Evolutionary conservation across 2,797 vertebrate species (phyloP).

Genomic region (Pseudochirops cupreus): DNA sequence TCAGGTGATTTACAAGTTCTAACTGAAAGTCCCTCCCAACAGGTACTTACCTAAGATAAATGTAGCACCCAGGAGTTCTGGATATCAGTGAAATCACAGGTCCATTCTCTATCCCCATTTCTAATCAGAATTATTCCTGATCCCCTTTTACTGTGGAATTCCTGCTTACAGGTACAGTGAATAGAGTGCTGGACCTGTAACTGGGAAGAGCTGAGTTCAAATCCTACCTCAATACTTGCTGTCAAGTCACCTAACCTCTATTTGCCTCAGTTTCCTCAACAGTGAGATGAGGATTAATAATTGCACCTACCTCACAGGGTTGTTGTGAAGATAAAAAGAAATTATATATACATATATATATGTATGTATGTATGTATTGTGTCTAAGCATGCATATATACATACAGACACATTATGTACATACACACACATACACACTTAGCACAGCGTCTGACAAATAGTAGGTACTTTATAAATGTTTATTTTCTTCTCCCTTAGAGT

Average conservation of each 20-base stretch:
- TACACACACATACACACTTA: neutral
- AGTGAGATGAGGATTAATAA: neutral
- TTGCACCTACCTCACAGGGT: neutral
- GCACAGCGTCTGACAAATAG: neutral
- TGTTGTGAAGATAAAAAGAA: neutral
- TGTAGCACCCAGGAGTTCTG: neutral
- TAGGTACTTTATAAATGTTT: neutral
- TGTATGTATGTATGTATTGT: no score
- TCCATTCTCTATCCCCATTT: neutral
- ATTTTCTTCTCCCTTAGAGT: neutral
- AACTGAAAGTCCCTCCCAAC: neutral
- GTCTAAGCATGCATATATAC: no score
- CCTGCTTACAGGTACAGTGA: neutral
- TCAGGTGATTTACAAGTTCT: neutral
- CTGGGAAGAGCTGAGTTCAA: neutral
- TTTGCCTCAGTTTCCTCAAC: neutral
- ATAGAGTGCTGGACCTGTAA: neutral
- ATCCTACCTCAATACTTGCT: neutral
- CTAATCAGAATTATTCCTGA: neutral
- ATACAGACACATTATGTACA: no score
- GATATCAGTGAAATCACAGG: neutral
- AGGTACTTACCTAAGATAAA: neutral
- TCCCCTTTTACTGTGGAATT: neutral
- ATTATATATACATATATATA: neutral
- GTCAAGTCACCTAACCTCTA: neutral